Conservation (phyloP, 2,113 vertebrate species). For the Chloebia gouldiae region DNA sequence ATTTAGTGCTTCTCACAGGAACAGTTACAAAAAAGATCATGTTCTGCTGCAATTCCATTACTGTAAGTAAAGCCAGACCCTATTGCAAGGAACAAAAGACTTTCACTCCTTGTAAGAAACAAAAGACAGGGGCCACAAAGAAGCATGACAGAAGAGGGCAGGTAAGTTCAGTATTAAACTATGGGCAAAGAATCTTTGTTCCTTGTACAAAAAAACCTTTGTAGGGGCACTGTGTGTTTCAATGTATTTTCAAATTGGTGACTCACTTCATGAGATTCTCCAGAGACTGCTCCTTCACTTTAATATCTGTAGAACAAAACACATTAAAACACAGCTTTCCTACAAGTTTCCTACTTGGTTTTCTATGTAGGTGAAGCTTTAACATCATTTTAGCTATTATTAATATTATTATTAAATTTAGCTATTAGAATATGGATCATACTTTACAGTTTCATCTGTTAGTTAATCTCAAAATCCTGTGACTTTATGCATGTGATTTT, state of each 20-base stretch:
- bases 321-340: neutral
- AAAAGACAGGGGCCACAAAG: neutral
- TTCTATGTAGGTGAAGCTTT: neutral
- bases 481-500: neutral
- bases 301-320: slow-evolving; percentile 84
- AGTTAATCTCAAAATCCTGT: neutral
- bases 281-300: slow-evolving; percentile 94
- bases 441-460: neutral
- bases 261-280: slow-evolving; percentile 96
- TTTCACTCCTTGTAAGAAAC: neutral
- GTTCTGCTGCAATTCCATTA: neutral
- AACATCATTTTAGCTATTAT: neutral
- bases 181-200: neutral
- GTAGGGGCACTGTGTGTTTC: neutral
- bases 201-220: neutral
- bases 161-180: neutral
- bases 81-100: neutral
- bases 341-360: neutral
- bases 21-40: neutral
- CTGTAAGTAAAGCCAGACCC: neutral
- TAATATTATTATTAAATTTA: neutral
- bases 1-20: neutral
- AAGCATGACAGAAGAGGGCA: neutral
- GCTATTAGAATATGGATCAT: neutral
- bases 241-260: neutral